phyloP scores from a whole-genome alignment of 2,113 vertebrate genomes.

The Nettapus auritus region DNA sequence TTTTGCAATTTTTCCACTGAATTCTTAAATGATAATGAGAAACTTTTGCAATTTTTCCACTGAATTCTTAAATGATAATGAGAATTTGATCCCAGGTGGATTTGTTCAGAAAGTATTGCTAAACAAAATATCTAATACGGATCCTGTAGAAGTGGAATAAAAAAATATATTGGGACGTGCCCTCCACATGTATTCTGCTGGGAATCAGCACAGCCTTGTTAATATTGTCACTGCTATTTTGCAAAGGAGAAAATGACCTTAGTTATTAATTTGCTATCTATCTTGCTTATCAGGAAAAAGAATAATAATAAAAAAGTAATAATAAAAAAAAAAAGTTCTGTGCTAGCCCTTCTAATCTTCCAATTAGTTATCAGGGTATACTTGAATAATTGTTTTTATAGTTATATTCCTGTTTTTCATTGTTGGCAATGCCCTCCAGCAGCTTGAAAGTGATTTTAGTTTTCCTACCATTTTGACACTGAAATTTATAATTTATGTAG shows the following conservation, averaged over 20 bases:
- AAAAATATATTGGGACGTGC: not conserved
- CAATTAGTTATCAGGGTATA: not conserved
- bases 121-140: not conserved
- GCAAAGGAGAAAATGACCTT: not conserved
- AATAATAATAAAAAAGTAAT: not conserved
- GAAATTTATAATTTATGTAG: constrained; percentile 2
- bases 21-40: not conserved
- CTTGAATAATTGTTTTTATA: constrained; percentile 35
- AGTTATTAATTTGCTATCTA: not conserved
- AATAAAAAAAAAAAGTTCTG: not conserved
- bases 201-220: not conserved
- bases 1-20: not conserved
- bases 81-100: not conserved
- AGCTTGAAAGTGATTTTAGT: constrained; percentile 29
- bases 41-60: not conserved
- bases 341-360: not conserved
- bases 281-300: not conserved
- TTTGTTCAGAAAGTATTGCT: not conserved
- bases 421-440: constrained; percentile 11
- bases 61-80: not conserved
- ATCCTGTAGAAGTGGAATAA: not conserved
- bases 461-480: constrained; percentile 6
- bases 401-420: not conserved
- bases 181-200: not conserved
- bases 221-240: not conserved